A percentile compares a stretch with the other conserved stretches of the same genome.
These are phyloP conservation scores for Puntigrus tetrazona DNA, from an alignment of 2,113 vertebrate species.

Conservation along the genomic window DNA sequence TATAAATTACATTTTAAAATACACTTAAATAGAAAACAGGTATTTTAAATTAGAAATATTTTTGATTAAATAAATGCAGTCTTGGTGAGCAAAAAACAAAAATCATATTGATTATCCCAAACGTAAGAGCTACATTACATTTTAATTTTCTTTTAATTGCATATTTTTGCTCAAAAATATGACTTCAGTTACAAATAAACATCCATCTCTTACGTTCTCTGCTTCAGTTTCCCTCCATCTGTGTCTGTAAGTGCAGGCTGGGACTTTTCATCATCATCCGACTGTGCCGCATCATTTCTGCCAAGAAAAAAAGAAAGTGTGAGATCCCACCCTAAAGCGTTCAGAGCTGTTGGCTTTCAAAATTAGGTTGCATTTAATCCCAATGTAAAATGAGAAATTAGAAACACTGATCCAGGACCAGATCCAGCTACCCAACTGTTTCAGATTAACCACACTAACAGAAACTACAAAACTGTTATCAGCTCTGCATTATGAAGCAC, in stretches of 20 bases:
- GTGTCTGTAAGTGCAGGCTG: constrained; percentile 84
- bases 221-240: constrained; percentile 94
- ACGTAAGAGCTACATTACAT: not conserved
- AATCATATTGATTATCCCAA: not conserved
- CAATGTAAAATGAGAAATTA: not conserved
- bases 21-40: not conserved
- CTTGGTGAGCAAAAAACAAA: not conserved
- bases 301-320: constrained; percentile 47
- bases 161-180: not conserved
- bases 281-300: constrained; percentile 94
- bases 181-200: not conserved
- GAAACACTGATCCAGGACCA: constrained; percentile 17
- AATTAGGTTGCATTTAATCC: constrained; percentile 5
- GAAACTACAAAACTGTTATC: constrained; percentile 29
- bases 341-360: not conserved
- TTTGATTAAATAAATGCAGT: not conserved
- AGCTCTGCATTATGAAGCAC: not conserved
- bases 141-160: not conserved
- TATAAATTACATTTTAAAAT: not conserved
- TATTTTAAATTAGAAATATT: not conserved
- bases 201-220: constrained; percentile 88
- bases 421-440: constrained; percentile 14
- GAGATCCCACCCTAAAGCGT: constrained; percentile 13
- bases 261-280: constrained; percentile 95
- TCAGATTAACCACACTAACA: not conserved